Base-by-base conservation (phyloP, 2,888 invertebrate species). In the Opisthograptis luteolata region DNA sequence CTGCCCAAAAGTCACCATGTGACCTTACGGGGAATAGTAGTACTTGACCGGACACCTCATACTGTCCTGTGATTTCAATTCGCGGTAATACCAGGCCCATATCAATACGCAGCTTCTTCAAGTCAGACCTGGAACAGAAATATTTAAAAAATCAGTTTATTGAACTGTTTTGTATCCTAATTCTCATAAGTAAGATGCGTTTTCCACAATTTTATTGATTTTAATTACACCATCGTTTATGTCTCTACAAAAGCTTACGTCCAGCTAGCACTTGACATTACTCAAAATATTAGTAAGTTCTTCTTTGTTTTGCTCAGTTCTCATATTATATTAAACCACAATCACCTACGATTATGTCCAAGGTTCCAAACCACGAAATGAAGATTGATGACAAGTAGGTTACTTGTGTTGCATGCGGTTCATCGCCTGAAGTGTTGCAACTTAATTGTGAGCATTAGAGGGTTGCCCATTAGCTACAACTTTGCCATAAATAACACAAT, bases 1-100 rank as follows among this genome's bases (percentile, higher is more conserved):
- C 92, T 7, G 95, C 95, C 95, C 95, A 95, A 79, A 96, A 96
- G 66, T 96, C 94, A 13, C 96, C 96, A 66, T 94, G 93, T 2
- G 95, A 95, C 54, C 95, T 91, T 9, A 96, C 95, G 0, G 96
- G 96, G 72, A 96, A 94, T 10, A 96, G 88, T 10, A 96, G 84
- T 20, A 96, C 94, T 68, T 95, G 95, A 12, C 96, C 96, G 0
- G 92, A 92, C 0, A 96, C 95, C 67, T 96, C 95, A 76, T 96
- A 96, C 58, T 92, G 93, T 28, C 96, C 96, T 2, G 93, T 92
- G 47, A 95, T 93, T 75, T 95, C 95, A 48, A 96, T 94, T 52
- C 94, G 92, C 0, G 95, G 95, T 19, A 95, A 87, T 68, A 87
- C 82, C 45, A 94, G 69, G 0, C 92, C 92, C 81, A 94, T 85